phyloP scores from a whole-genome alignment of 2,888 invertebrate genomes.

The Caenorhabditis imperialis region DNA sequence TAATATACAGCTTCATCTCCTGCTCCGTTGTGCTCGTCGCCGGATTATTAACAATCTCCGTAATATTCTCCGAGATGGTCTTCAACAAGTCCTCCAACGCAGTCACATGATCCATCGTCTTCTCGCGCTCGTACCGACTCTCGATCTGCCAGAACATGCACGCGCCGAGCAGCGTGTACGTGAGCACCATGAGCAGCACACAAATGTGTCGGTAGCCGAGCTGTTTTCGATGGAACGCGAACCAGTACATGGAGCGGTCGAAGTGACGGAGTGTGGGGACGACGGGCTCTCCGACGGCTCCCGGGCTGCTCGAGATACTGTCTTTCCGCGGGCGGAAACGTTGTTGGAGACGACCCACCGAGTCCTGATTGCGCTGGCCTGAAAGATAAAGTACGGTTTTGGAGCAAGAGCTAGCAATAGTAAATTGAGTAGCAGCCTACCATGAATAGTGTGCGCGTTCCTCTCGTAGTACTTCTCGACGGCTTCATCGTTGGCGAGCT shows the following conservation, averaged over 20 bases:
- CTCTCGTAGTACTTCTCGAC: slow-evolving; percentile 48
- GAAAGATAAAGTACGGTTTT: too few species aligned
- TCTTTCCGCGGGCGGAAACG: slow-evolving; percentile 27
- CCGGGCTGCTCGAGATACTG: slow-evolving; percentile 39
- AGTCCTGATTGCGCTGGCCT: too few species aligned
- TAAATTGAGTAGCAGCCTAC: not conserved
- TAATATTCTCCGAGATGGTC: slow-evolving; percentile 34
- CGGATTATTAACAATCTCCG: slow-evolving; percentile 39
- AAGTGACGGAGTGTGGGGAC: slow-evolving; percentile 53
- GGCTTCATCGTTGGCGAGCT: too few species aligned
- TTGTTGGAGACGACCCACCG: not conserved
- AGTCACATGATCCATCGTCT: slow-evolving; percentile 23
- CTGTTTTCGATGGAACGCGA: slow-evolving; percentile 58
- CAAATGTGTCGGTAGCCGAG: slow-evolving; percentile 64
- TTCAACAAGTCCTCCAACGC: slow-evolving; percentile 37
- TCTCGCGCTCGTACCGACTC: slow-evolving; percentile 51
- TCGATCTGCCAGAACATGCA: slow-evolving; percentile 62
- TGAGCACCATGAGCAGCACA: slow-evolving; percentile 47
- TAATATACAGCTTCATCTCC: slow-evolving; percentile 49
- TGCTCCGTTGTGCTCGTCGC: slow-evolving; percentile 25
- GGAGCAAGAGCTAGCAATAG: not conserved
- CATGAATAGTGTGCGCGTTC: slow-evolving; percentile 49
- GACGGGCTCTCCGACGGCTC: slow-evolving; percentile 40
- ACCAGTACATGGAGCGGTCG: slow-evolving; percentile 63
- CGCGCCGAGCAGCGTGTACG: slow-evolving; percentile 62